phyloP scores from a whole-genome alignment of 2,113 vertebrate genomes.

The Ictalurus punctatus region DNA sequence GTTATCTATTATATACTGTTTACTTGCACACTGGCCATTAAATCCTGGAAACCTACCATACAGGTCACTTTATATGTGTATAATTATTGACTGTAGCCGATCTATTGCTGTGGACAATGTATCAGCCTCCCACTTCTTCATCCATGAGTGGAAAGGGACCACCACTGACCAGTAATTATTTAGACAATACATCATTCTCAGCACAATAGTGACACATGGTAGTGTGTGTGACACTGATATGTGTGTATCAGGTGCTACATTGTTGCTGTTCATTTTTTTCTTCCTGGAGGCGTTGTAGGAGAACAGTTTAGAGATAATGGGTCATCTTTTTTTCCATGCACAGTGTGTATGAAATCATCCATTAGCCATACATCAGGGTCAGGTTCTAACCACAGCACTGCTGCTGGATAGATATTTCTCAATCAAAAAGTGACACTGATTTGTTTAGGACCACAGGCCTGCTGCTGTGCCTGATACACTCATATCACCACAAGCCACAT shows the following conservation, averaged over 20 bases:
- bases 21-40: background rate
- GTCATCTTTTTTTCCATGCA: background rate
- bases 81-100: background rate
- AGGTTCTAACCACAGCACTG: background rate
- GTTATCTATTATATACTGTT: background rate
- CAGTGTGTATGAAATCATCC: background rate
- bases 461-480: background rate
- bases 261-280: background rate
- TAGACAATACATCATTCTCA: slow-evolving; percentile 7
- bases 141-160: slow-evolving; percentile 12
- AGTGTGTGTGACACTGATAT: slow-evolving; percentile 21
- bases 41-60: background rate
- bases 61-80: background rate
- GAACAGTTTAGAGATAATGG: background rate
- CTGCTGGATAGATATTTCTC: background rate
- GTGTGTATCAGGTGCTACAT: slow-evolving; percentile 13
- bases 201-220: slow-evolving; percentile 17
- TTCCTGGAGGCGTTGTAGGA: background rate
- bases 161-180: slow-evolving; percentile 27
- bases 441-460: background rate
- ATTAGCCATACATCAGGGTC: background rate
- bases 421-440: background rate
- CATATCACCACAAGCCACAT: background rate
- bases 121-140: background rate
- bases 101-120: background rate